These are phyloP conservation scores for Heterocephalus glaber DNA, from an alignment of 2,113 vertebrate species.

Conservation along the genomic window DNA sequence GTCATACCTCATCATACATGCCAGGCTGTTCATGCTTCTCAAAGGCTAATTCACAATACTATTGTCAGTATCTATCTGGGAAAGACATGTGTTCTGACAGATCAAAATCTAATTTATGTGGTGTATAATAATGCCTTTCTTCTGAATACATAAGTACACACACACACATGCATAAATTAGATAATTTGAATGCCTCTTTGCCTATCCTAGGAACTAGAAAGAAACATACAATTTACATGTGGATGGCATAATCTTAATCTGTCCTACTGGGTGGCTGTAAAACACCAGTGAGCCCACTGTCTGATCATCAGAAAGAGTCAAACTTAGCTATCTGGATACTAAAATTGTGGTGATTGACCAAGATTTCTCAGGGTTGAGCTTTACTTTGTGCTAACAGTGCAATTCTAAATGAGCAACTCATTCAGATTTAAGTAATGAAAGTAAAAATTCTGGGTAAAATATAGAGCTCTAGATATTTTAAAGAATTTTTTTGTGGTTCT, in stretches of 20 bases:
- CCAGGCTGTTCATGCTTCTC: not conserved
- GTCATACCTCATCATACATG: not conserved
- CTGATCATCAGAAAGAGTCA: not conserved
- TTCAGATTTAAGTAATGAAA: constrained; percentile 31
- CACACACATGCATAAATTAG: not conserved
- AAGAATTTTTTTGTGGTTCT: constrained; percentile 22
- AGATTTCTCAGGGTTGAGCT: not conserved
- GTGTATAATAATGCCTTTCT: not conserved
- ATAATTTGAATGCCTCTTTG: not conserved
- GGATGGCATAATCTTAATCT: not conserved
- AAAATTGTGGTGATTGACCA: not conserved
- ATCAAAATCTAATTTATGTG: not conserved
- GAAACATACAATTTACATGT: not conserved
- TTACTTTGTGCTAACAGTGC: not conserved
- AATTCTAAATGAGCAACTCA: not conserved
- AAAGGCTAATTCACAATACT: not conserved
- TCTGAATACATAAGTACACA: not conserved
- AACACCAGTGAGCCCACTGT: not conserved
- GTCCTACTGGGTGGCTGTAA: not conserved
- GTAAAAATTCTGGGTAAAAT: not conserved
- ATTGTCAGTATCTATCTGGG: not conserved
- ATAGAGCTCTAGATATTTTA: not conserved
- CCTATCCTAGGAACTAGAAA: not conserved
- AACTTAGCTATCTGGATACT: not conserved
- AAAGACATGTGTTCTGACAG: constrained; percentile 14